Base-by-base conservation (phyloP, 2,888 invertebrate species). In the Polydrusus pterygomalis region DNA sequence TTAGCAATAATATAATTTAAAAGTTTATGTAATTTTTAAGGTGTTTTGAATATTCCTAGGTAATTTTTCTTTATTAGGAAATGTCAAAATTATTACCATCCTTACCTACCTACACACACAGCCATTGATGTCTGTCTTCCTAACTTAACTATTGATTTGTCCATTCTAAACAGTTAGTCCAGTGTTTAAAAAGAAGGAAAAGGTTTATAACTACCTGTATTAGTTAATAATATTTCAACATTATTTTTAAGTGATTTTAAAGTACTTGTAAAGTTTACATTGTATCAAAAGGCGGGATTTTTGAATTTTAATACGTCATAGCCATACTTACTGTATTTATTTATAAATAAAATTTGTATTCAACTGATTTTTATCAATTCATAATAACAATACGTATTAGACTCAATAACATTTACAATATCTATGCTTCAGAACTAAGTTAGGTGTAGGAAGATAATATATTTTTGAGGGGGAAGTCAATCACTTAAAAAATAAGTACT, bases 211-310 rank as follows among this genome's bases (percentile, higher is more conserved):
- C 3, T 9, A 47, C 9, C 8, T 47, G 1, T 43, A n/a, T n/a
- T 25, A 3, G 13, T n/a, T n/a, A 2, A 3, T 3, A 47, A 47
- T 15, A 17, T 17, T 17, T 17, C 7, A 3, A 7, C 17, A 17
- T 8, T 47, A 1, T 47, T 15, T 17, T 47, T 45, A n/a, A 45
- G 13, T 45, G 1, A 45, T 45, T 15, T 13, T 2, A 30, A 30
- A 30, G 7, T 30, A 30, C n/a, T 25, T 25, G 25, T 34, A 34
- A 34, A 34, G 9, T 34, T 34, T 47, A 40, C n/a, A 17, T 20
- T 51, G 18, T 20, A 9, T 70, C 65, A 70, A 65, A 63, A 56
- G 70, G 65, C 70, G 75, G 69, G 70, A 70, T 75, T 75, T 75
- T 75, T 70, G 58, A 70, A 70, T 54, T 25, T 40, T n/a, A 56